Base-by-base conservation (phyloP, 2,888 invertebrate genomes). In the Drosophila austrosaltans region DNA sequence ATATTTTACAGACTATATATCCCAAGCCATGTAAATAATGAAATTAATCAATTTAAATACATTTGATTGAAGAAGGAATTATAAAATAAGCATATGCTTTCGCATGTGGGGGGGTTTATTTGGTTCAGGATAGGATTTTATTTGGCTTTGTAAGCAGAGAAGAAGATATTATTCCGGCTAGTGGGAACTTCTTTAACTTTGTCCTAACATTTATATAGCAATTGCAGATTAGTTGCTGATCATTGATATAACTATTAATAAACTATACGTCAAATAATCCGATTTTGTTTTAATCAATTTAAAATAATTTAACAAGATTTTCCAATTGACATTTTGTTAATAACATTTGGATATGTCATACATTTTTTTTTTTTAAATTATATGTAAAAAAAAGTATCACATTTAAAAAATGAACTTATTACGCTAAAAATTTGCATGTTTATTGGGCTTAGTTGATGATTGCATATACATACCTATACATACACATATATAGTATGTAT, bases 21-120 rank as follows among this genome's bases (percentile, higher is more conserved):
- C 66, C 22, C 61, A 44, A 69, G 66, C 58, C 48, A 63, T 68
- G 71, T 84, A 79, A 84, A 82, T 87, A 83, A 86, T 86, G 76
- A 81, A 85, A 77, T 30, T 36, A 66, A 42, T 69, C 36, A 36
- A 36, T 36, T 36, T 36, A 36, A 36, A 36, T 36, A 36, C 8
- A 36, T 36, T 36, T 36, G 36, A 36, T 36, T 36, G 36, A 36
- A 36, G 36, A 36, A 36, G 36, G 36, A 36, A 36, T 36, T 36
- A 36, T 10, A 36, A 36, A 10, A 36, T 36, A 8, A 36, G 36
- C 7, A 8, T 36, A 36, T 36, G 36, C 8, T 36, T 36, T 36
- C 36, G 1, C 1, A 2, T 36, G 7, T 36, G 6, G 6, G 32
- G 32, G 32, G 32, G 5, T 32, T 6, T 1, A 32, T 5, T 5